A percentile compares a stretch with the other conserved stretches of the same genome.
Conservation (phyloP, 2,797 vertebrate genomes). For the Megaceryle alcyon region DNA sequence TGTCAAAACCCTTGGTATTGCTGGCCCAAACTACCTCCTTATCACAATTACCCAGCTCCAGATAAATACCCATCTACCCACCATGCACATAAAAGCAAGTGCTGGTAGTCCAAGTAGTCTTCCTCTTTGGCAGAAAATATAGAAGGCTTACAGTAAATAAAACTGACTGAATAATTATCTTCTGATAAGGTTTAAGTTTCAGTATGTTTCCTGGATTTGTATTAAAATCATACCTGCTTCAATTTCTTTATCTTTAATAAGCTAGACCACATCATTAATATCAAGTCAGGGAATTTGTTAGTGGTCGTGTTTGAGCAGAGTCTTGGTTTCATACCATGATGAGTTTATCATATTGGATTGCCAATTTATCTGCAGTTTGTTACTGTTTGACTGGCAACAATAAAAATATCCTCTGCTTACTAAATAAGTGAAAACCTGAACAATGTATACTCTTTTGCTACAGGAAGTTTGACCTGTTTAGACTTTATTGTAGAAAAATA, state of each 20-base stretch:
- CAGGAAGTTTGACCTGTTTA: neutral
- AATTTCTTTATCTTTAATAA: slow-evolving; percentile 12
- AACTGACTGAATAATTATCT: neutral
- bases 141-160: slow-evolving; percentile 45
- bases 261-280: neutral
- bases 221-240: neutral
- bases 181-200: slow-evolving; percentile 15
- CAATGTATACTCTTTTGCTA: neutral
- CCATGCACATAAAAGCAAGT: neutral
- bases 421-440: neutral
- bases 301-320: neutral
- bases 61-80: neutral
- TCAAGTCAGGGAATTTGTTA: neutral
- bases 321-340: neutral
- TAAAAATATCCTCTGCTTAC: neutral
- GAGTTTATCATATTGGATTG: neutral
- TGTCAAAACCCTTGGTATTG: neutral
- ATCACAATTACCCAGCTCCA: neutral
- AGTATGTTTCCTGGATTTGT: neutral
- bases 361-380: neutral
- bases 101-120: neutral
- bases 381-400: slow-evolving; percentile 11
- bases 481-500: neutral
- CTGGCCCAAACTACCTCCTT: neutral
- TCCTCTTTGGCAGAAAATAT: neutral